Percentiles rank a stretch among this genome's conserved stretches.
These are phyloP conservation scores for Mayetiola destructor DNA, from an alignment of 2,888 invertebrate species.

Conservation along the genomic window DNA sequence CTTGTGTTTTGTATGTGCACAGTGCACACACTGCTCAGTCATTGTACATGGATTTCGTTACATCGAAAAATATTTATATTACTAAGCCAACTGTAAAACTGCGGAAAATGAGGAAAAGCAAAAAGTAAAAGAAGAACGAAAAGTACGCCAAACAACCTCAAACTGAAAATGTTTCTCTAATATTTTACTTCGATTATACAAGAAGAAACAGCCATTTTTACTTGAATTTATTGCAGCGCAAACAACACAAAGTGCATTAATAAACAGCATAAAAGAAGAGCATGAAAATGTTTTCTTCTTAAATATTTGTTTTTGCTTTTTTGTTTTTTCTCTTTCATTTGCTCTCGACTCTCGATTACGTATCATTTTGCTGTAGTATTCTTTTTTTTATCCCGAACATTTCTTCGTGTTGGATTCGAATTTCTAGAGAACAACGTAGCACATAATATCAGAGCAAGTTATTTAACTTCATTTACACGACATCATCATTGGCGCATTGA, in stretches of 20 bases:
- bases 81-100: no score
- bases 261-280: conserved; percentile 13
- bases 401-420: no score
- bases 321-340: no score
- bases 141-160: background rate
- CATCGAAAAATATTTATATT: no score
- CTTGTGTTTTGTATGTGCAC: background rate
- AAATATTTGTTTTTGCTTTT: background rate
- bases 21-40: conserved; percentile 1
- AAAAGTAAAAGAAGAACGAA: background rate
- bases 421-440: no score
- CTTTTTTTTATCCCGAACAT: no score
- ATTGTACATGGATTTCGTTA: no score
- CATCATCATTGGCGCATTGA: no score
- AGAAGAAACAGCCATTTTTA: conserved; percentile 11
- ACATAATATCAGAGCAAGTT: no score
- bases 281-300: conserved; percentile 4
- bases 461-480: no score
- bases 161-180: conserved; percentile 10
- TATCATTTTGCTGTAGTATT: no score
- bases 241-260: conserved; percentile 13
- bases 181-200: background rate
- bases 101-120: background rate
- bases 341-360: no score
- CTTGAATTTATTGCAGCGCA: conserved; percentile 12